Base-by-base conservation (phyloP, 2,797 vertebrate species). In the Acanthurus leucopareius region DNA sequence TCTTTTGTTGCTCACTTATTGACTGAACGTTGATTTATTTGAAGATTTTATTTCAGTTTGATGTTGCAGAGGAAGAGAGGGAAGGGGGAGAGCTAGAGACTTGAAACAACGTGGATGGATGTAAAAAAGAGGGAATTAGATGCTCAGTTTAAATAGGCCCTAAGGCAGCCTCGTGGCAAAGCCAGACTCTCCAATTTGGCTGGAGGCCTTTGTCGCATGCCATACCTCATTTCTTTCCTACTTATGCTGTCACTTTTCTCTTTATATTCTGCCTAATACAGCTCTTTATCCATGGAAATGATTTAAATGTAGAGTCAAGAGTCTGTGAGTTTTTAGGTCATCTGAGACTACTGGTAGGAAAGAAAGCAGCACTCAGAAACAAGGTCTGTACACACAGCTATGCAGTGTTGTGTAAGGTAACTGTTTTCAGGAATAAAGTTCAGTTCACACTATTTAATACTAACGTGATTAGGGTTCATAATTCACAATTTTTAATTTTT, bases 111-210 rank as follows among this genome's bases (percentile, higher is more conserved):
- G 7, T 45, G 35, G 58, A 54, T 54, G 44, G 74, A 85, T 86
- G 67, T 76, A 82, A 82, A 77, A 32, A 68, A 59, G 54, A 79
- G 10, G 69, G 73, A 86, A 83, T 72, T 53, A 77, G 84, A 62
- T 38, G 22, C 52, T 74, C 48, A 22, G 57, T 77, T 64, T 78
- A 65, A 83, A 88, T 67, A 63, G 67, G 45, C 69, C 73, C 75
- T 65, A 19, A 0, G 75, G 87, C 84, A 28, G 59, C 68, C 77
- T 73, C 22, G 1, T 53, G 54, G 77, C 70, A 48, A 69, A 47
- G 65, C 17, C 71, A 77, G 68, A 32, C 63, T 66, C 61, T 47
- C 51, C 67, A 88, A 16, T 82, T 84, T 80, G 73, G 72, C 83
- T 85, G 53, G 60, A 57, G 80, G 80, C 59, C 52, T 87, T 81